These are phyloP conservation scores for Oryzaephilus surinamensis DNA, from an alignment of 1,140 invertebrate genomes.

Conservation along the genomic window DNA sequence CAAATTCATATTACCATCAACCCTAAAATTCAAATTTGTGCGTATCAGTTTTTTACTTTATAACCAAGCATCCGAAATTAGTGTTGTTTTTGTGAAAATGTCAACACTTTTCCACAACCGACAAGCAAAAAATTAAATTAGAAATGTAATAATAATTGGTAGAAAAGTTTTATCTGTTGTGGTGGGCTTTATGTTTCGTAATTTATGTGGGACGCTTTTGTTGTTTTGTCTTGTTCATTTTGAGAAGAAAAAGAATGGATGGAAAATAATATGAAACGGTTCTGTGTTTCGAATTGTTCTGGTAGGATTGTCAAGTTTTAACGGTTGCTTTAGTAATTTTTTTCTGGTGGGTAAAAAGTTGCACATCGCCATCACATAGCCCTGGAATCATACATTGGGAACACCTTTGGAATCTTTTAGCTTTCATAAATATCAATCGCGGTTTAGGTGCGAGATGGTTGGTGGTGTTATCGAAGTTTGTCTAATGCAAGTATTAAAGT, in stretches of 20 bases:
- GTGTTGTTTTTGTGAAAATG: too few species aligned
- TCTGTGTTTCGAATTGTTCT: too few species aligned
- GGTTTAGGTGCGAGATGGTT: too few species aligned
- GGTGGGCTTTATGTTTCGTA: conserved; percentile 4
- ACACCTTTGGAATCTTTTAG: conserved; percentile 31
- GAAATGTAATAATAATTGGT: conserved; percentile 8
- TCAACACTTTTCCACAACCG: too few species aligned
- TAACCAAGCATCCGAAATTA: too few species aligned
- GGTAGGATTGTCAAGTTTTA: conserved; percentile 10
- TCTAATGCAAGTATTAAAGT: conserved; percentile 32
- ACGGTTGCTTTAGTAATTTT: conserved; percentile 26
- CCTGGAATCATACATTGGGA: conserved; percentile 14
- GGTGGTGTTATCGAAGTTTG: conserved; percentile 28
- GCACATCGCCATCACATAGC: too few species aligned
- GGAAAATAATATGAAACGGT: too few species aligned
- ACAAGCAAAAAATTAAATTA: too few species aligned
- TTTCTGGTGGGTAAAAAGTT: conserved; percentile 29
- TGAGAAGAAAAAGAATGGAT: conserved; percentile 1
- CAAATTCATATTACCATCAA: too few species aligned
- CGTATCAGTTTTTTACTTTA: too few species aligned
- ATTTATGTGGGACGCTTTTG: conserved; percentile 7
- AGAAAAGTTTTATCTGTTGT: conserved; percentile 9
- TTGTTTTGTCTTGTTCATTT: neutral
- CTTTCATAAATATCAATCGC: conserved; percentile 38
- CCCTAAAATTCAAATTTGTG: too few species aligned